phyloP scores from a whole-genome alignment of 1,140 invertebrate species.

The Rhyzopertha dominica region DNA sequence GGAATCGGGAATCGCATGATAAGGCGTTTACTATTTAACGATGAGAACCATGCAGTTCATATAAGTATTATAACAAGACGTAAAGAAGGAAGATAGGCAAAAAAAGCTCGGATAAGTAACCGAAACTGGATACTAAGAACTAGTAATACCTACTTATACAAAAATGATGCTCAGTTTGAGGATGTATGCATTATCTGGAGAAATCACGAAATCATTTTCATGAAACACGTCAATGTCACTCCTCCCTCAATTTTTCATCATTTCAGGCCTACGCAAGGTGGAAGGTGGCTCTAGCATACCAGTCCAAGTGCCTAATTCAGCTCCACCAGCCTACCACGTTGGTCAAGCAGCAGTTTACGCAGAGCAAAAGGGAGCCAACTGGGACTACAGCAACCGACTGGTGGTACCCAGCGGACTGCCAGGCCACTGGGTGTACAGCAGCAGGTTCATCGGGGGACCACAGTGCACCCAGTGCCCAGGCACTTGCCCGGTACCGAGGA shows the following conservation, averaged over 20 bases:
- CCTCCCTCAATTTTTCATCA: background rate
- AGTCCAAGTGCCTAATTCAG: constrained; percentile 25
- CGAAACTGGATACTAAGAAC: no score
- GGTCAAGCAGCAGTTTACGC: constrained; percentile 43
- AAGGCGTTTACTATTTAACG: no score
- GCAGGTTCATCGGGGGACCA: constrained; percentile 32
- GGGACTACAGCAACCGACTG: constrained; percentile 43
- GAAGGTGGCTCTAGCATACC: constrained; percentile 21
- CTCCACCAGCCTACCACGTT: constrained; percentile 27
- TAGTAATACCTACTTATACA: no score
- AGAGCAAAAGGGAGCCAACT: constrained; percentile 42
- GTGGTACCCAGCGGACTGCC: constrained; percentile 26
- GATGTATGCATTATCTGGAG: no score
- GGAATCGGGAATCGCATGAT: no score
- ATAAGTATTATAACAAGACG: no score
- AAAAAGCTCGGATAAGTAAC: no score
- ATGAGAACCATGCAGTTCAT: no score
- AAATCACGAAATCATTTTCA: no score
- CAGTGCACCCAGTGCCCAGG: constrained; percentile 44
- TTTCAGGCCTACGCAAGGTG: constrained; percentile 38
- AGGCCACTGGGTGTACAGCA: constrained; percentile 44
- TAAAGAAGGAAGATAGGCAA: no score
- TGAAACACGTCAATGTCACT: background rate
- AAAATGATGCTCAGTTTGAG: no score
- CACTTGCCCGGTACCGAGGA: constrained; percentile 40